A percentile compares a stretch with the other conserved stretches of the same genome.
Evolutionary conservation across 2,888 invertebrate species (phyloP).

Genomic region (Pterostichus madidus): DNA sequence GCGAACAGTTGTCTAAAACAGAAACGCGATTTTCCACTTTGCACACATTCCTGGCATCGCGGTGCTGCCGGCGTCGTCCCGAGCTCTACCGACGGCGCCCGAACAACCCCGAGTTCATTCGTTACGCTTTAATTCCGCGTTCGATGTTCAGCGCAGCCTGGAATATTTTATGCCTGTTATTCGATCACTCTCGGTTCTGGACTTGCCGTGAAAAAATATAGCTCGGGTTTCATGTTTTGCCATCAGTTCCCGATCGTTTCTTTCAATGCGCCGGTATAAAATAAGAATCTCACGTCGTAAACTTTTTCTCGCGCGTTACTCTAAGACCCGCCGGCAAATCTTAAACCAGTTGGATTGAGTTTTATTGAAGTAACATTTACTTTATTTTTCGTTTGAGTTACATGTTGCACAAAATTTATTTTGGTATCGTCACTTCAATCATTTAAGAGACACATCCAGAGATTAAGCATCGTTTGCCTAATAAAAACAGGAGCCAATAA

Average conservation of each 20-base stretch:
- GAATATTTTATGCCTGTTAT: conserved; percentile 36
- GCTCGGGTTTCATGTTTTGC: conserved; percentile 33
- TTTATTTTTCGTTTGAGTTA: conserved; percentile 19
- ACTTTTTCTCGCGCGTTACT: conserved; percentile 16
- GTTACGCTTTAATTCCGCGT: conserved; percentile 27
- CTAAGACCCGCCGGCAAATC: conserved; percentile 30
- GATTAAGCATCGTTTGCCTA: neutral
- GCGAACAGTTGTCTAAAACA: conserved; percentile 64
- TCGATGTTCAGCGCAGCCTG: conserved; percentile 17
- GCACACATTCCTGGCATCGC: conserved; percentile 44
- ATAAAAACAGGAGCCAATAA: neutral
- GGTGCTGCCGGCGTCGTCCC: neutral
- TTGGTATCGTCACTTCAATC: neutral
- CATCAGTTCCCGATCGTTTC: conserved; percentile 63
- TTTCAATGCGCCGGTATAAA: conserved; percentile 59
- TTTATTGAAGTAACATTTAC: conserved; percentile 54
- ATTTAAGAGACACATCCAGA: neutral
- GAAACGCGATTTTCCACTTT: conserved; percentile 61
- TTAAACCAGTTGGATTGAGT: conserved; percentile 59
- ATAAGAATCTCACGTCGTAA: conserved; percentile 56
- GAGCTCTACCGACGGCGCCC: neutral
- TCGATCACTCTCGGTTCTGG: conserved; percentile 27
- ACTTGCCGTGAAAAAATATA: conserved; percentile 33
- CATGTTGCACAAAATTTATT: conserved; percentile 30
- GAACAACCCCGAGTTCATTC: too few relatives aligned